Conservation (phyloP, 2,888 invertebrate genomes). For the Fabriciana adippe region DNA sequence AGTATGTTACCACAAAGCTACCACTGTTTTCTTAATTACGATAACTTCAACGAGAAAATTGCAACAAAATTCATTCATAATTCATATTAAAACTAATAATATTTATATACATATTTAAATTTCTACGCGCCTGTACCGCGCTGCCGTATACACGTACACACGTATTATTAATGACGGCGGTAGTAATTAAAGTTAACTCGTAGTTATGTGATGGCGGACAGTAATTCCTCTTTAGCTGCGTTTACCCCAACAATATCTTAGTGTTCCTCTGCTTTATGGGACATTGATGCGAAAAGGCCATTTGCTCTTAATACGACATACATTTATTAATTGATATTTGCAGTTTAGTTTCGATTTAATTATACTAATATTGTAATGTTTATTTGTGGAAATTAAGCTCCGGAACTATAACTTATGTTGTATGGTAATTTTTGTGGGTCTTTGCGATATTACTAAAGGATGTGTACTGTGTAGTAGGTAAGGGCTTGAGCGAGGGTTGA, state of each 20-base stretch:
- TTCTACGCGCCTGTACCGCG: constrained; percentile 23
- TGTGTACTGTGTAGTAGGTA: no score
- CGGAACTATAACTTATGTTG: no score
- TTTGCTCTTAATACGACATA: constrained; percentile 21
- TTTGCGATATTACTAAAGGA: no score
- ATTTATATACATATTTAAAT: neutral
- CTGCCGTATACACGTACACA: constrained; percentile 11
- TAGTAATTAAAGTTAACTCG: constrained; percentile 64
- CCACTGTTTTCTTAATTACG: no score
- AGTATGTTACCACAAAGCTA: no score
- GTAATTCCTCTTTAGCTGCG: constrained; percentile 69
- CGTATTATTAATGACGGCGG: constrained; percentile 57
- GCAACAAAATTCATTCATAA: no score
- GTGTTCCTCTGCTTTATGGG: constrained; percentile 47
- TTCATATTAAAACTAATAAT: neutral
- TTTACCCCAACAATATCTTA: constrained; percentile 43
- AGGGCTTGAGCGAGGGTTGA: no score
- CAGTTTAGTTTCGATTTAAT: neutral
- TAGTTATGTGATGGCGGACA: constrained; percentile 60
- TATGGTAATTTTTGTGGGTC: no score
- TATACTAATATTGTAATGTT: neutral
- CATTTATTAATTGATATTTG: constrained; percentile 7
- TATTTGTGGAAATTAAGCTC: no score
- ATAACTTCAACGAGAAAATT: no score
- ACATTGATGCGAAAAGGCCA: constrained; percentile 35